Conservation (phyloP, 2,888 invertebrate genomes). For the Apeira syringaria region DNA sequence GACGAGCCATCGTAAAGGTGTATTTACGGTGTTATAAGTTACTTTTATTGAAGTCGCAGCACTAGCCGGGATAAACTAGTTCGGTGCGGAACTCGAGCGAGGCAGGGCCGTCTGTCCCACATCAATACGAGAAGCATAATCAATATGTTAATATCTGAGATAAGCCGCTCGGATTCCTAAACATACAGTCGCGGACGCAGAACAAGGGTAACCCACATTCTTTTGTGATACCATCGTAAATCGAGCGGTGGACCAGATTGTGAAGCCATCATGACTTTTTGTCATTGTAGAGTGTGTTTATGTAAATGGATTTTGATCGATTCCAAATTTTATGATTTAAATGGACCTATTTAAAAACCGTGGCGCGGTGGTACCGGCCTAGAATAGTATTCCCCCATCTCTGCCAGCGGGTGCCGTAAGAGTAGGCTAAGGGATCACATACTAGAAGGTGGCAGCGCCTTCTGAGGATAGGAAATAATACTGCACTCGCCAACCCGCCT, state of each 20-base stretch:
- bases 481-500: too few relatives aligned
- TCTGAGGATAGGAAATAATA: too few relatives aligned
- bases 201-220: constrained; percentile 69
- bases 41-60: constrained; percentile 56
- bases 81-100: constrained; percentile 38
- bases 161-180: constrained; percentile 71
- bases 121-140: constrained; percentile 74
- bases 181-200: constrained; percentile 64
- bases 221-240: constrained; percentile 65
- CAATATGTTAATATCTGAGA: constrained; percentile 79
- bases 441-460: too few relatives aligned
- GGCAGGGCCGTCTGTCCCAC: constrained; percentile 57
- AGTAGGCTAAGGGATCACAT: too few relatives aligned
- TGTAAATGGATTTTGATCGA: constrained; percentile 29
- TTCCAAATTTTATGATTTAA: constrained; percentile 41
- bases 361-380: too few relatives aligned
- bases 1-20: constrained; percentile 52
- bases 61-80: constrained; percentile 54
- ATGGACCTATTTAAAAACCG: constrained; percentile 18
- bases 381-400: too few relatives aligned
- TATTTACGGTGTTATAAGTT: constrained; percentile 59
- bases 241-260: constrained; percentile 47
- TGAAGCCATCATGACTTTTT: constrained; percentile 54
- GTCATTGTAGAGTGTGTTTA: constrained; percentile 42
- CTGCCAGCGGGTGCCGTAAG: too few relatives aligned